Base-by-base conservation (phyloP, 1,140 invertebrate species). In the Halictus rubicundus region DNA sequence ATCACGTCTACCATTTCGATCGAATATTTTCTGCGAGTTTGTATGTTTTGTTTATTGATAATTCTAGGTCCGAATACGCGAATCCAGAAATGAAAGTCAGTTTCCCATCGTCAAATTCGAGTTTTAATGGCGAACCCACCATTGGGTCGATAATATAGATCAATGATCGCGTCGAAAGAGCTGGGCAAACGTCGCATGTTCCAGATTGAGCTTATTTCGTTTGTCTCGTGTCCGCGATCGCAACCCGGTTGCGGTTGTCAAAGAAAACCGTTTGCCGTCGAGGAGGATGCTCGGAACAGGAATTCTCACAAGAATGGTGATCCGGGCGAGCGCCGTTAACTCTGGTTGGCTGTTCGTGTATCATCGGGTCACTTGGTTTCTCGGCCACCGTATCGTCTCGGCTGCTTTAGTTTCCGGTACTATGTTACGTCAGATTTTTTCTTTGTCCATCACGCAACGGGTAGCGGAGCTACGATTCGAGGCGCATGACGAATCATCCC, bases 301-400 rank as follows among this genome's bases (percentile, higher is more conserved):
- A 82, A 46, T 81, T 80, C 27, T 25, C 57, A 68, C 70, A 66
- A 61, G 23, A 87, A 78, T 78, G 72, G 77, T 80, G 84, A 87
- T 89, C 84, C 85, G 85, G 84, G 86, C 85, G 88, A 88, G 88
- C 87, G 88, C 90, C 90, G 90, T 91, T 91, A 91, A 88, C 90
- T 91, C 75, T 74, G 83, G 74, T 70, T 32, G 83, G 72, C 74
- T 32, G 73, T 83, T 88, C 88, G 87, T 87, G 87, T 85, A 88
- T 89, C 88, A 89, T 87, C 87, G 86, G 91, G 90, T 92, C 90
- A 92, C 90, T 91, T 92, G 90, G 90, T 92, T 92, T 92, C 90
- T 92, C 91, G 91, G 91, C 89, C 92, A 90, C 23, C 52, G 75
- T 84, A 81, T 84, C 82, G 78, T 85, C 82, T 39, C 21, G 54